Percentiles rank a stretch among this genome's conserved stretches.
phyloP scores from a whole-genome alignment of 2,797 vertebrate genomes.

The Xenops minutus region DNA sequence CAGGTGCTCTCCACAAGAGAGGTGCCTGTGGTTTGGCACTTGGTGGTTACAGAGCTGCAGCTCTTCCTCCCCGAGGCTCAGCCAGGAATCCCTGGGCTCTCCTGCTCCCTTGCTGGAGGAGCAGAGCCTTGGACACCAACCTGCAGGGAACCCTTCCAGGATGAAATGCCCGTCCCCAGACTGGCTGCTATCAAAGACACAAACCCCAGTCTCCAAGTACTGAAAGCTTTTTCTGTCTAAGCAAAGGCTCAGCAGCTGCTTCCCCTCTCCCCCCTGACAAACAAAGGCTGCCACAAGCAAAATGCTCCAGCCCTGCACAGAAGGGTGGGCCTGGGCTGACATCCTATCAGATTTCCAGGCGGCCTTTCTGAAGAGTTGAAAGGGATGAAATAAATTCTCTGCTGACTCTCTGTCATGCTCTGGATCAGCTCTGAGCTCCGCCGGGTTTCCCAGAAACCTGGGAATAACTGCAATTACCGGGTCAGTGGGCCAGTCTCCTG shows the following conservation, averaged over 20 bases:
- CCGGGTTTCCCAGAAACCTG: constrained; percentile 19
- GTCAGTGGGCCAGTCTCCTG: not conserved
- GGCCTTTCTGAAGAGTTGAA: constrained; percentile 31
- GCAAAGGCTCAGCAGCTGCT: not conserved
- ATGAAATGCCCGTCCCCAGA: not conserved
- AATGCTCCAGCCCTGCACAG: not conserved
- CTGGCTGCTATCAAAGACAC: not conserved
- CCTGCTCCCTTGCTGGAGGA: not conserved
- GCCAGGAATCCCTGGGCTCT: not conserved
- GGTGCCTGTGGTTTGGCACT: not conserved
- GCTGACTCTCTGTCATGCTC: not conserved
- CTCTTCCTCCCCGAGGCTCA: not conserved
- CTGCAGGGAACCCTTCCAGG: not conserved
- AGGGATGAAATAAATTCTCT: not conserved
- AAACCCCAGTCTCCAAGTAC: not conserved
- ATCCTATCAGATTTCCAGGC: constrained; percentile 26
- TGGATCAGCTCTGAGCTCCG: not conserved
- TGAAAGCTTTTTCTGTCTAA: not conserved
- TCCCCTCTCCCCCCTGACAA: not conserved
- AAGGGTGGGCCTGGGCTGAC: not conserved
- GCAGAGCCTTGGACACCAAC: not conserved
- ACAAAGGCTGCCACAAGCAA: constrained; percentile 39
- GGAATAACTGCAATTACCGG: not conserved
- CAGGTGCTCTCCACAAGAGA: not conserved
- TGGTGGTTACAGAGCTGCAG: not conserved